phyloP scores from a whole-genome alignment of 2,113 vertebrate species.

The Nannospalax galili region DNA sequence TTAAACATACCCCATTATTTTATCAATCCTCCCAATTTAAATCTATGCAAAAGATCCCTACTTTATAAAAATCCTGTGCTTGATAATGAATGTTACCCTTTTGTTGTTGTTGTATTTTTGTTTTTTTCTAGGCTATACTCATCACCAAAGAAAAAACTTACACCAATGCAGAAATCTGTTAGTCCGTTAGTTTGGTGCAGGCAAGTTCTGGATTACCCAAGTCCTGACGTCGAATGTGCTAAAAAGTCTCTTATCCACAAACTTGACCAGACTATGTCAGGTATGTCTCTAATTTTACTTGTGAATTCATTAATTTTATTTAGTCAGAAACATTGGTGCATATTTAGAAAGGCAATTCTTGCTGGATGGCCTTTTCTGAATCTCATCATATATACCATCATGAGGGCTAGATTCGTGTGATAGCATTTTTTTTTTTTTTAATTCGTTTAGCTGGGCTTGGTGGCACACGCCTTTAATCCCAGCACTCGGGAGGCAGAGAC shows the following conservation, averaged over 20 bases:
- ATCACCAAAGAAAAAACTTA: constrained; percentile 93
- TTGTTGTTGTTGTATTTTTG: not conserved
- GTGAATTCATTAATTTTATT: constrained; percentile 55
- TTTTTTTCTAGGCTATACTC: constrained; percentile 92
- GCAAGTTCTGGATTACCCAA: constrained; percentile 96
- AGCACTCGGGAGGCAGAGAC: too few relatives aligned
- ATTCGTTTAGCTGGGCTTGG: too few relatives aligned
- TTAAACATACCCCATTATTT: constrained; percentile 32
- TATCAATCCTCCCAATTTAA: not conserved
- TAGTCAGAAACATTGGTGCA: not conserved
- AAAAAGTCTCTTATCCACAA: constrained; percentile 97
- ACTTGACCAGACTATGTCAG: constrained; percentile 97
- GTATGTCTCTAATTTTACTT: constrained; percentile 85
- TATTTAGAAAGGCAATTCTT: constrained; percentile 38
- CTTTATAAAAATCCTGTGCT: constrained; percentile 25
- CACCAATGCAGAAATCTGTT: constrained; percentile 93
- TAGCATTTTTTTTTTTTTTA: not conserved
- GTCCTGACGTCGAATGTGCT: constrained; percentile 97
- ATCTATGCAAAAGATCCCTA: not conserved
- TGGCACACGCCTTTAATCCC: too few relatives aligned
- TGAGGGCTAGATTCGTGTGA: constrained; percentile 3
- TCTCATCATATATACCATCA: not conserved
- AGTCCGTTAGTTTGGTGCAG: constrained; percentile 98
- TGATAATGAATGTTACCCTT: constrained; percentile 48
- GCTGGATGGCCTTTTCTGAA: not conserved